Conservation (phyloP, 2,797 vertebrate species). For the Amazona finschi region DNA sequence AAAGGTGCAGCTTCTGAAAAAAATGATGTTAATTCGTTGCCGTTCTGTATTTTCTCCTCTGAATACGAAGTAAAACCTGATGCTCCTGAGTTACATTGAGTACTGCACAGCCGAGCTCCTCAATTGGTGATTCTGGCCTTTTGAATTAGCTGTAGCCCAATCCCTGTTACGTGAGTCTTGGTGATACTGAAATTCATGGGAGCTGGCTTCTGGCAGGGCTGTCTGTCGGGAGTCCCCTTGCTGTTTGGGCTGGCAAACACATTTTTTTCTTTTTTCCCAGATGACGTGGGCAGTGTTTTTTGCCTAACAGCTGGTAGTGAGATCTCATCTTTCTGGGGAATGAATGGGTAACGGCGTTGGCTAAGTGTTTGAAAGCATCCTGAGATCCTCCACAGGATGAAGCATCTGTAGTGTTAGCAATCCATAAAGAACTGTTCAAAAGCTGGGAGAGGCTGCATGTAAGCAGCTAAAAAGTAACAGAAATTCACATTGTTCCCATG, state of each 20-base stretch:
- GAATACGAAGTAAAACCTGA: neutral
- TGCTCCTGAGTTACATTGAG: neutral
- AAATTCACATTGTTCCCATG: neutral
- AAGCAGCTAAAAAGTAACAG: neutral
- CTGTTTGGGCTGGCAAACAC: neutral
- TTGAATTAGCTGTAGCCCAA: neutral
- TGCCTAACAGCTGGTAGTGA: neutral
- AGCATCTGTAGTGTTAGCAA: neutral
- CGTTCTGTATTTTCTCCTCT: neutral
- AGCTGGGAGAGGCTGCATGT: fast-evolving
- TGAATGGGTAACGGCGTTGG: neutral
- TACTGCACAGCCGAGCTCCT: neutral
- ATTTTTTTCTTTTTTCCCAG: neutral
- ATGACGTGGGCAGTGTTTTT: neutral
- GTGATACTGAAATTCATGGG: neutral
- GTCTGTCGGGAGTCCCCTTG: neutral
- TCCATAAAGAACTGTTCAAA: neutral
- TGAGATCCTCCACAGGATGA: neutral
- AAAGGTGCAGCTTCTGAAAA: neutral
- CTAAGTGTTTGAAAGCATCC: neutral
- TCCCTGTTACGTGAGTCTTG: neutral
- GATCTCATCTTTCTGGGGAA: neutral
- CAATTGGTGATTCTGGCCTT: neutral
- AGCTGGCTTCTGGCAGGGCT: neutral
- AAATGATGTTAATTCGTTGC: neutral